Base-by-base conservation (phyloP, 2,888 invertebrate genomes). In the Heliconius ethilla region DNA sequence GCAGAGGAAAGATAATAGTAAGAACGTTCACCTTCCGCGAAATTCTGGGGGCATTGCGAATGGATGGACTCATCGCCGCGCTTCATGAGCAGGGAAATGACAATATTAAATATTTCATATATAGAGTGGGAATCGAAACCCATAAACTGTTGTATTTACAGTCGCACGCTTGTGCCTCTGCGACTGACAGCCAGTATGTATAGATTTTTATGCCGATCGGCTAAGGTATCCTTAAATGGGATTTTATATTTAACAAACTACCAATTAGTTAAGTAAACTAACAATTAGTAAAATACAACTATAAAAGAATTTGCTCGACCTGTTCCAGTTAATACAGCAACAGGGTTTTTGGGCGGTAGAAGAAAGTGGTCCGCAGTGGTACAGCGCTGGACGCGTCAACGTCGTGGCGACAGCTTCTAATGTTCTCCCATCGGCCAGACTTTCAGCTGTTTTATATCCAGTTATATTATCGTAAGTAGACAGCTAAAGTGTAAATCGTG, bases 331-430 rank as follows among this genome's bases (percentile, higher is more conserved):
- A 76, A 87, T 92, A 78, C 88, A 89, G 75, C 86, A 89, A 81
- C 84, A 87, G 73, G 92, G 92, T 11, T 90, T 91, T 83, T 93
- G 92, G 92, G 80, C 81, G 29, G 85, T 84, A 45, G 88, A 88
- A 69, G 89, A 87, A 27, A 88, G 88, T 74, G 88, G 88, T 66
- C 77, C 81, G 80, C 82, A 85, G 66, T 83, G 86, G 81, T 78
- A 81, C 75, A 33, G 82, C 80, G 79, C 73, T 40, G 85, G 78
- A 63, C 85, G 65, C 83, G 85, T n/a, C 77, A 88, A 78, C 85
- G 89, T 94, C 33, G 27, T 91, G 15, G 90, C 87, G 75, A 87
- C 91, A 5, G 82, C 85, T 15, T 73, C 81, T 51, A 78, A 82
- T 75, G 80, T 81, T 75, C 77, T 82, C 10, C 70, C 86, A 66